A percentile compares a stretch with the other conserved stretches of the same genome.
These are phyloP conservation scores for Kryphioiulus occultus DNA, from an alignment of 2,888 invertebrate species.

Conservation along the genomic window DNA sequence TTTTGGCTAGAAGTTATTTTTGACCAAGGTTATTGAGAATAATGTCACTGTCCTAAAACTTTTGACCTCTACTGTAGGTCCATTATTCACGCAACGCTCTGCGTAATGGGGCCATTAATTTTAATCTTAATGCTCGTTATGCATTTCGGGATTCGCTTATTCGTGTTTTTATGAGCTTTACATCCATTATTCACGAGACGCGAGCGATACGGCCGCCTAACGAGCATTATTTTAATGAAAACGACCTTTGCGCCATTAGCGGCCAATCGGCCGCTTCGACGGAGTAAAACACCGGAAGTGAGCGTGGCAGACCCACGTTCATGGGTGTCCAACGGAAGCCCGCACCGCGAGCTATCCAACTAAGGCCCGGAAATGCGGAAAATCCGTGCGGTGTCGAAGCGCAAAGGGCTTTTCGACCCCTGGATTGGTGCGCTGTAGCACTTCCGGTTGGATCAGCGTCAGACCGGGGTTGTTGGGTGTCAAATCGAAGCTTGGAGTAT, in stretches of 20 bases:
- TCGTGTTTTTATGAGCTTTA: not conserved
- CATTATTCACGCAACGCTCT: slow-evolving; percentile 12
- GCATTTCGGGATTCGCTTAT: not conserved
- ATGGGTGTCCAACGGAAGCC: not conserved
- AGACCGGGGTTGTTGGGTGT: too few relatives aligned
- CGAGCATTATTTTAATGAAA: slow-evolving; percentile 28
- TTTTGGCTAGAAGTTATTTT: too few relatives aligned
- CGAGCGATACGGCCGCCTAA: not conserved
- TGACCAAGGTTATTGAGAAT: too few relatives aligned
- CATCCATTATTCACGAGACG: not conserved
- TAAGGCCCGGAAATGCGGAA: not conserved
- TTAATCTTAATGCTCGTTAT: slow-evolving; percentile 26
- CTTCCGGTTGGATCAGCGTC: too few relatives aligned
- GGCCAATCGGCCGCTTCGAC: not conserved
- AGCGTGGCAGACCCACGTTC: not conserved
- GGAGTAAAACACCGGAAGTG: not conserved
- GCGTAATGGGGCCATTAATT: slow-evolving; percentile 20
- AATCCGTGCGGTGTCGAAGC: not conserved
- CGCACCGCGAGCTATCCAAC: not conserved
- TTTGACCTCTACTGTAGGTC: too few relatives aligned
- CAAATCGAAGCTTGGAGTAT: too few relatives aligned
- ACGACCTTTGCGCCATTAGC: not conserved
- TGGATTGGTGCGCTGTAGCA: too few relatives aligned
- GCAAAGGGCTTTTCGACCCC: not conserved
- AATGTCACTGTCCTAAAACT: too few relatives aligned